A percentile compares a stretch with the other conserved stretches of the same genome.
These are phyloP conservation scores for Actenoides hombroni DNA, from an alignment of 2,113 vertebrate species.

Conservation along the genomic window DNA sequence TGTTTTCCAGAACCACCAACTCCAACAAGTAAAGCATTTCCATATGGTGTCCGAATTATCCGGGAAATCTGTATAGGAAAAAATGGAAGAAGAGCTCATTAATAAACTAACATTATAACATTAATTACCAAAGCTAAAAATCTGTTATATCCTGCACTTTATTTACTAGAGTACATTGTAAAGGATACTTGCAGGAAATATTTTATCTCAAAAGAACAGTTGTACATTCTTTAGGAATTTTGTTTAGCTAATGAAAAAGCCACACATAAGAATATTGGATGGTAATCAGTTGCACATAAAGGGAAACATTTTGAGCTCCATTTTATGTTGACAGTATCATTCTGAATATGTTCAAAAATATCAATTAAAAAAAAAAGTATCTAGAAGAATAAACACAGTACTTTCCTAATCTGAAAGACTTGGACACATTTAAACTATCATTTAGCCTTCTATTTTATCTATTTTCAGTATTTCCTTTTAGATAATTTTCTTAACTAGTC, in stretches of 20 bases:
- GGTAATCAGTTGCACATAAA: background rate
- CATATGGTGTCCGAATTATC: conserved; percentile 76
- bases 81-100: background rate
- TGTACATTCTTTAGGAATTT: background rate
- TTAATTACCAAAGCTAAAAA: background rate
- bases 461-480: background rate
- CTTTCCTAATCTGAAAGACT: background rate
- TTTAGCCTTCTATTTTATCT: background rate
- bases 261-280: background rate
- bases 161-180: background rate
- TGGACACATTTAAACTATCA: background rate
- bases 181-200: background rate
- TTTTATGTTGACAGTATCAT: background rate
- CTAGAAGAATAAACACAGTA: background rate
- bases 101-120: background rate
- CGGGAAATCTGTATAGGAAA: conserved; percentile 73
- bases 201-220: background rate
- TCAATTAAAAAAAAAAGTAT: background rate
- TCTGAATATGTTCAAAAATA: background rate
- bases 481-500: background rate
- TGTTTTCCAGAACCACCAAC: conserved; percentile 83
- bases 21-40: conserved; percentile 81
- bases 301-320: background rate
- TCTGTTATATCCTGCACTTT: background rate
- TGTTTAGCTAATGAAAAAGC: background rate